phyloP scores from a whole-genome alignment of 2,797 vertebrate genomes.

The Poecilia wingei region DNA sequence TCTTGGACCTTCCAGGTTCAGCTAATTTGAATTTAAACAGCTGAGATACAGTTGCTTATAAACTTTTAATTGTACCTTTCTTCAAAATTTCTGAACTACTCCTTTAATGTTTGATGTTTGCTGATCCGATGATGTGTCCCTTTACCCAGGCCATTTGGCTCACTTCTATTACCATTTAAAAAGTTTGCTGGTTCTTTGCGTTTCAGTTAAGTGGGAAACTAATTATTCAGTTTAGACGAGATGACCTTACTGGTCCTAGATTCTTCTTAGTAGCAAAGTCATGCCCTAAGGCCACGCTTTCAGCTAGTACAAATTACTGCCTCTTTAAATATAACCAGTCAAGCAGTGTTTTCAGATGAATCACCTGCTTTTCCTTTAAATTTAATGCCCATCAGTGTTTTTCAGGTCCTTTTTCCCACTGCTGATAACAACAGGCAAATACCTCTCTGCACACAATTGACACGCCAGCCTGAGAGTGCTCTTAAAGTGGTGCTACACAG shows the following conservation, averaged over 20 bases:
- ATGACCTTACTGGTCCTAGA: conserved; percentile 22
- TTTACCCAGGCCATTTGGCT: conserved; percentile 32
- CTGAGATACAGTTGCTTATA: background rate
- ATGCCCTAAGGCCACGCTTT: conserved; percentile 35
- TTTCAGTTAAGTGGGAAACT: conserved; percentile 37
- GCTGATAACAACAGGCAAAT: conserved; percentile 91
- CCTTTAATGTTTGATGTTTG: conserved; percentile 27
- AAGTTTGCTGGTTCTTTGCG: conserved; percentile 34
- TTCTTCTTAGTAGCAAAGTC: conserved; percentile 40
- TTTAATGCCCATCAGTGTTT: conserved; percentile 90
- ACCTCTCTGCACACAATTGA: conserved; percentile 92
- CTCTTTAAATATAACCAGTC: conserved; percentile 66
- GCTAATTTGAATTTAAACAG: background rate
- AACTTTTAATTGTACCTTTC: background rate
- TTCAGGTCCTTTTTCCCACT: conserved; percentile 83
- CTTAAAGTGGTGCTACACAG: conserved; percentile 95
- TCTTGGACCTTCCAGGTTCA: background rate
- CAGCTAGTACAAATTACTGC: conserved; percentile 56
- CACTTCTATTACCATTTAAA: conserved; percentile 48
- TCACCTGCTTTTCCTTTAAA: conserved; percentile 78
- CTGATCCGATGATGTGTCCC: conserved; percentile 12
- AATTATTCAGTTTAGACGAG: conserved; percentile 27
- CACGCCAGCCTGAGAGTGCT: conserved; percentile 90
- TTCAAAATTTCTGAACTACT: background rate
- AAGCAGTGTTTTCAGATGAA: conserved; percentile 80